Percentiles rank a stretch among this genome's conserved stretches.
Conservation (phyloP, 2,113 vertebrate genomes). For the Pimephales promelas region DNA sequence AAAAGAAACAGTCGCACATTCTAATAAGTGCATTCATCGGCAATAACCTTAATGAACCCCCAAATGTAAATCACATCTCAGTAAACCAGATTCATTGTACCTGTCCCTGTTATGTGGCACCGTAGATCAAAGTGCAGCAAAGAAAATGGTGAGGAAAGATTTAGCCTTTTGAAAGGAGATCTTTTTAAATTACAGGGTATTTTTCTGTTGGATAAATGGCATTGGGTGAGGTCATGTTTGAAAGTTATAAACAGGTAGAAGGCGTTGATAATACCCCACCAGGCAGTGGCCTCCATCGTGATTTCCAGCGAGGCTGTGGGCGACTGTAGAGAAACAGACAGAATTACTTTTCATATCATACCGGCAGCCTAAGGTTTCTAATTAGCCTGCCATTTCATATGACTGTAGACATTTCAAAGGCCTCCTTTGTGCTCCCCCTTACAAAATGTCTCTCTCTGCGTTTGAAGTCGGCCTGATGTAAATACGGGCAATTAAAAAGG, state of each 20-base stretch:
- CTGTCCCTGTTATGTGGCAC: conserved; percentile 62
- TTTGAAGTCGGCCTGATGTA: conserved; percentile 96
- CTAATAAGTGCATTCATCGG: conserved; percentile 70
- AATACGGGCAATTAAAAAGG: conserved; percentile 94
- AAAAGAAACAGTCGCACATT: conserved; percentile 57
- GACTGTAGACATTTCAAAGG: conserved; percentile 92
- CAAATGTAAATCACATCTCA: conserved; percentile 68
- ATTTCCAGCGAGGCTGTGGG: conserved; percentile 65
- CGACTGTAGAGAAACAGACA: conserved; percentile 69
- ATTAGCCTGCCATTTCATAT: conserved; percentile 89
- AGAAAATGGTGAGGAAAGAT: conserved; percentile 72
- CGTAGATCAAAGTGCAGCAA: conserved; percentile 75
- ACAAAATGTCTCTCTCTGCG: conserved; percentile 88
- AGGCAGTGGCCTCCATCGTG: conserved; percentile 61
- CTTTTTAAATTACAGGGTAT: conserved; percentile 74
- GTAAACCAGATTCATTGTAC: conserved; percentile 73
- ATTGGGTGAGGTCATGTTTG: conserved; percentile 67
- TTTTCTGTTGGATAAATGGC: conserved; percentile 73
- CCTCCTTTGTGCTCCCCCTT: conserved; percentile 88
- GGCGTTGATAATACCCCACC: conserved; percentile 70
- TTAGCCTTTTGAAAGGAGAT: conserved; percentile 76
- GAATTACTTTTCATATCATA: conserved; percentile 83
- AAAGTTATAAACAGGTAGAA: conserved; percentile 73
- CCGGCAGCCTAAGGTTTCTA: conserved; percentile 85
- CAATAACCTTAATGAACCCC: conserved; percentile 73